A percentile compares a stretch with the other conserved stretches of the same genome.
These are phyloP conservation scores for Aphyosemion australe DNA, from an alignment of 2,113 vertebrate genomes.

Conservation along the genomic window DNA sequence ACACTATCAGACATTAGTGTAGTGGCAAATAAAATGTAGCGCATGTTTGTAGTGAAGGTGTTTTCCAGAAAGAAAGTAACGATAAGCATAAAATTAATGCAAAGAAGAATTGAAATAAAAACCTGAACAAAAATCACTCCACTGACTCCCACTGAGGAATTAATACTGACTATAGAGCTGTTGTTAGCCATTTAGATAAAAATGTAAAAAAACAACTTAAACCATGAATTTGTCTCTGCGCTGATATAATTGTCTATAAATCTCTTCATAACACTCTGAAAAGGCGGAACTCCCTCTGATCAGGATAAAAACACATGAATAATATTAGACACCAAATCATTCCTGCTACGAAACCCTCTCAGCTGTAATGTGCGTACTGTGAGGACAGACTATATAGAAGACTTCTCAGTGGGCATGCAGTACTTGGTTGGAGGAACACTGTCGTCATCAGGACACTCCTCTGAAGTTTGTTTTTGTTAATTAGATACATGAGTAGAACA, in stretches of 20 bases:
- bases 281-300: not conserved
- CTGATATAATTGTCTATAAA: not conserved
- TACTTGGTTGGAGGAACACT: not conserved
- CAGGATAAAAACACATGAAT: not conserved
- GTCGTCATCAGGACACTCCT: not conserved
- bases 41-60: slow-evolving; percentile 44
- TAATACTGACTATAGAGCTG: not conserved
- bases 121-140: slow-evolving; percentile 30
- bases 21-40: slow-evolving; percentile 64
- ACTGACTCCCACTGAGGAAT: fast-evolving
- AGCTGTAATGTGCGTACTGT: not conserved
- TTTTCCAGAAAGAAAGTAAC: slow-evolving; percentile 52
- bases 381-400: not conserved
- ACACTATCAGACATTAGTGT: slow-evolving; percentile 52
- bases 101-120: slow-evolving; percentile 34
- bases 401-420: not conserved
- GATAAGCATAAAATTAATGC: slow-evolving; percentile 39
- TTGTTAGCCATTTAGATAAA: slow-evolving; percentile 27
- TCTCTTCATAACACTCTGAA: not conserved
- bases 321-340: too few species aligned
- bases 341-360: not conserved
- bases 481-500: too few species aligned
- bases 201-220: too few species aligned
- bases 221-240: not conserved
- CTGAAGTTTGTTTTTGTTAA: too few species aligned